Conservation (phyloP, 2,113 vertebrate species). For the Thalassarche chlororhynchos region DNA sequence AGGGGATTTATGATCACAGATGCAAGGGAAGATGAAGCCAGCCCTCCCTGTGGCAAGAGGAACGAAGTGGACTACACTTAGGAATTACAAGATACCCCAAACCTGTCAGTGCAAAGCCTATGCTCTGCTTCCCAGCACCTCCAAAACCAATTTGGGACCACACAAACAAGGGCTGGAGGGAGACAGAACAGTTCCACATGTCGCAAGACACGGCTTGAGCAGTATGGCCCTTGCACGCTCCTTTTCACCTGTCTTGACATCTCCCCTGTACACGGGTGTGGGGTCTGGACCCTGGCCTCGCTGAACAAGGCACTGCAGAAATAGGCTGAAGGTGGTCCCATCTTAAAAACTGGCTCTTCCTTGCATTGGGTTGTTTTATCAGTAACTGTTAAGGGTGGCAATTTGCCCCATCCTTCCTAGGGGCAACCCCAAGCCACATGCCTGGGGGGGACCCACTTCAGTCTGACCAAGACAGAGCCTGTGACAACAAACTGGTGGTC, state of each 20-base stretch:
- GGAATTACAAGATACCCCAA: not conserved
- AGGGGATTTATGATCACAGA: not conserved
- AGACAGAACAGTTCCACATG: not conserved
- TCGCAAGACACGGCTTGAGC: accelerated
- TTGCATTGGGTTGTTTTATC: not conserved
- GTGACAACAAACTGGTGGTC: not conserved
- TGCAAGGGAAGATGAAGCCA: not conserved
- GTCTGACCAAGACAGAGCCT: not conserved
- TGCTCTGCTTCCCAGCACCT: not conserved
- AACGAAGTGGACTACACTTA: not conserved
- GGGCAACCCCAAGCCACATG: not conserved
- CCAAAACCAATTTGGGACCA: not conserved
- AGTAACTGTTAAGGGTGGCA: not conserved
- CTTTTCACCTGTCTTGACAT: not conserved
- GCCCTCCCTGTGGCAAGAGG: not conserved
- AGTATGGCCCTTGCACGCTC: not conserved
- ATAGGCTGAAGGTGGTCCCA: not conserved
- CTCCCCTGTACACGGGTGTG: too few species aligned
- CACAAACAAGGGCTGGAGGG: not conserved
- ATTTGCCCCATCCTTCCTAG: not conserved
- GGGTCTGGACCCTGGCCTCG: not conserved
- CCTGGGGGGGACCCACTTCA: not conserved
- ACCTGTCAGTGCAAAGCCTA: not conserved
- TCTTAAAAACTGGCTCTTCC: not conserved
- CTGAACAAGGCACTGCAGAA: not conserved